phyloP scores from a whole-genome alignment of 2,888 invertebrate species.

The Dicranocentrus wangi region DNA sequence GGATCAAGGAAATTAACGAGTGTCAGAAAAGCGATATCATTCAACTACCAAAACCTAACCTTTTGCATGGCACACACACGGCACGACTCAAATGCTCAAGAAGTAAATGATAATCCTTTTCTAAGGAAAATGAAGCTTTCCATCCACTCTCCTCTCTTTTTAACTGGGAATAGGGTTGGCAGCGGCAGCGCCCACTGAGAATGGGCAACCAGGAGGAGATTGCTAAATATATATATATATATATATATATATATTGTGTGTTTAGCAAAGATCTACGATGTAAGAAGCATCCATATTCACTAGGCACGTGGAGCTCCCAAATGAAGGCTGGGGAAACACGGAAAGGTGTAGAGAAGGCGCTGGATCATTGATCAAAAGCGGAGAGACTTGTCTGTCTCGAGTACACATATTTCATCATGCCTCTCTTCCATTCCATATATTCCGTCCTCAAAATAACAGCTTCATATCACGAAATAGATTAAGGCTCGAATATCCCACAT shows the following conservation, averaged over 20 bases:
- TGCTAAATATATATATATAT: too few relatives aligned
- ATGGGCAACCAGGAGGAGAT: too few relatives aligned
- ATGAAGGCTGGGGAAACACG: neutral
- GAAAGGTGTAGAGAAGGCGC: neutral
- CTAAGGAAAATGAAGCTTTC: slow-evolving; percentile 24
- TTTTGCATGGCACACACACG: slow-evolving; percentile 1
- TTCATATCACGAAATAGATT: too few relatives aligned
- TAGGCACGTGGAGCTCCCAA: neutral
- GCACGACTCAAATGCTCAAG: neutral
- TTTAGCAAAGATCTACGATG: neutral
- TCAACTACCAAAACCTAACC: slow-evolving; percentile 5
- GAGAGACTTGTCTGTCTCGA: neutral
- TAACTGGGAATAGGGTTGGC: neutral
- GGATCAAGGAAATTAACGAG: slow-evolving; percentile 56
- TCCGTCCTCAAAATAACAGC: too few relatives aligned
- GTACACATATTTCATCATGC: neutral
- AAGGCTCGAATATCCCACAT: too few relatives aligned
- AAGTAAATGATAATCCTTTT: slow-evolving; percentile 14
- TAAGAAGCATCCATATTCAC: too few relatives aligned
- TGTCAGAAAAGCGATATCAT: slow-evolving; percentile 53
- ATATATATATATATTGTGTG: neutral
- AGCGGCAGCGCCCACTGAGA: neutral
- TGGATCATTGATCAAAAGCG: slow-evolving; percentile 9
- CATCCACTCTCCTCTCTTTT: neutral
- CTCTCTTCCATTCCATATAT: too few relatives aligned